These are phyloP conservation scores for Mus minutoides DNA, from an alignment of 2,797 vertebrate genomes.

Conservation along the genomic window DNA sequence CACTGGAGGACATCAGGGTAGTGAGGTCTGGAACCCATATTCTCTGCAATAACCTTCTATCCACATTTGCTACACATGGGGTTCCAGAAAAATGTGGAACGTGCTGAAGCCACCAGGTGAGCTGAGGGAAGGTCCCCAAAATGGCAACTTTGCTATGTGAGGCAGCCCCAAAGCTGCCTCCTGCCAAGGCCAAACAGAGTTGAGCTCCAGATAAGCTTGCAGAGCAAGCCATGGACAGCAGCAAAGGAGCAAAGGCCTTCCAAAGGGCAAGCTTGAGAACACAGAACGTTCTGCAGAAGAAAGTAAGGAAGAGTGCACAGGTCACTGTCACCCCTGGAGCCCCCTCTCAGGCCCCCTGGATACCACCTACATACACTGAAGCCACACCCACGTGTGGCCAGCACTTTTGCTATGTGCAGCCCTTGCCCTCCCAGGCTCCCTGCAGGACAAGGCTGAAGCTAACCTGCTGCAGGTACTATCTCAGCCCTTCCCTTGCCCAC, in stretches of 20 bases:
- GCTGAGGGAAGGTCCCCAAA: background rate
- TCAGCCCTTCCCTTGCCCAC: background rate
- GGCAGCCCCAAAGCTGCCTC: background rate
- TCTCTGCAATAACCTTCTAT: background rate
- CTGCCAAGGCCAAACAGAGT: background rate
- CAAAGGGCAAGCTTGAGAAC: too few relatives aligned
- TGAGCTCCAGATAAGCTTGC: background rate
- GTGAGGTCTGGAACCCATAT: fast-evolving
- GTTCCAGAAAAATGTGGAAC: background rate
- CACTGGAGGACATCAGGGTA: background rate
- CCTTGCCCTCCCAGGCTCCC: background rate
- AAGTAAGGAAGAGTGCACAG: fast-evolving
- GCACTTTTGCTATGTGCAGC: background rate
- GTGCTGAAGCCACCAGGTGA: background rate
- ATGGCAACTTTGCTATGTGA: fast-evolving
- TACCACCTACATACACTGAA: fast-evolving
- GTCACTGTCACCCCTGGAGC: background rate
- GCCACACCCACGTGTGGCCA: background rate
- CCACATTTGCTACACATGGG: background rate
- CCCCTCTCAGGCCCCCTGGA: fast-evolving
- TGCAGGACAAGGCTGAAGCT: too few relatives aligned
- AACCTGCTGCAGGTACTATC: fast-evolving
- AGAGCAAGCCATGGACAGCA: too few relatives aligned
- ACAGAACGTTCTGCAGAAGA: background rate
- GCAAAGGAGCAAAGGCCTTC: fast-evolving